phyloP scores from a whole-genome alignment of 1,140 invertebrate species.

The Coelopa frigida region DNA sequence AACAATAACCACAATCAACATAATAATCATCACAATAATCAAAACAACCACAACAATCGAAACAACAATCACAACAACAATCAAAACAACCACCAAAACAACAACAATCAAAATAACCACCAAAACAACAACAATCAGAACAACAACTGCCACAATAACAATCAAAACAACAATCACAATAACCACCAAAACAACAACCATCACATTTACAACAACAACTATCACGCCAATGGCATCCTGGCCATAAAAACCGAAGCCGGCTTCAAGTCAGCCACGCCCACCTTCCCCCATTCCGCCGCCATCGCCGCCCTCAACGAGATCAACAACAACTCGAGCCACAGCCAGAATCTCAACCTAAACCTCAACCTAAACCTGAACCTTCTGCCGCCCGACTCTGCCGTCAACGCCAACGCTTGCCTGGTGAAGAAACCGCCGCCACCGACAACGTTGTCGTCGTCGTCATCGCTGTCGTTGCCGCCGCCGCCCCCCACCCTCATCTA shows the following conservation, averaged over 20 bases:
- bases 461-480: too few relatives aligned
- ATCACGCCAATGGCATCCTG: not conserved
- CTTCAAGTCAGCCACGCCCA: too few relatives aligned
- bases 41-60: constrained; percentile 11
- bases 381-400: too few relatives aligned
- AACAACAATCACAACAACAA: constrained; percentile 3
- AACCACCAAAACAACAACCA: constrained; percentile 14
- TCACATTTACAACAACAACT: not conserved
- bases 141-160: too few relatives aligned
- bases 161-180: too few relatives aligned
- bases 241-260: not conserved
- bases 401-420: not conserved
- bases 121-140: too few relatives aligned
- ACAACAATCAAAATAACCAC: too few relatives aligned
- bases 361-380: not conserved
- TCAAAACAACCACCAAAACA: too few relatives aligned
- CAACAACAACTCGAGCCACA: constrained; percentile 33
- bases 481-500: constrained; percentile 27
- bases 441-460: constrained; percentile 7
- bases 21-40: not conserved
- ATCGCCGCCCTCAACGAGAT: constrained; percentile 28
- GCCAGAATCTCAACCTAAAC: constrained; percentile 28
- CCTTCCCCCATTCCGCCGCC: not conserved
- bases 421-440: not conserved
- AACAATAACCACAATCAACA: constrained; percentile 13